Base-by-base conservation (phyloP, 2,888 invertebrate species). In the Octonoba sinensis region DNA sequence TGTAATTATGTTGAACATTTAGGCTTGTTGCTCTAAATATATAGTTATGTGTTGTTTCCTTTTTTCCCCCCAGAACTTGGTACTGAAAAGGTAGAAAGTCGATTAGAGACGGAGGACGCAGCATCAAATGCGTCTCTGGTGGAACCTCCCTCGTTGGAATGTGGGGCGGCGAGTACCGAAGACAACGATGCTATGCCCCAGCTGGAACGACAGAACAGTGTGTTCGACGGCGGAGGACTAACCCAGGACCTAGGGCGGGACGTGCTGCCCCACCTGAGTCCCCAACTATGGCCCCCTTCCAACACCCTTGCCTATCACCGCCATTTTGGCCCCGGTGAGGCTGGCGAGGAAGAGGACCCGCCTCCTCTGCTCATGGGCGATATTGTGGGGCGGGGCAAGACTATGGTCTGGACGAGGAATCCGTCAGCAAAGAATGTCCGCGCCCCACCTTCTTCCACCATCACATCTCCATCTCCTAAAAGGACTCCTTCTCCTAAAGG, bases 211-310 rank as follows among this genome's bases (percentile, higher is more conserved):
- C 74, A 78, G 47, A 84, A 84, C 64, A 83, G 82, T 36, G 83
- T 84, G 18, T 84, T 84, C 62, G 84, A 84, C 27, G 84, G 84
- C n/a, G 82, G 84, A 46, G 71, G 78, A 3, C 22, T 57, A 44
- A n/a, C 44, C 36, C 62, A 71, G 24, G 60, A 57, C 22, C 67
- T 59, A 24, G 75, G 75, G 3, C 44, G 57, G 8, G 82, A 82
- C 22, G 69, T 71, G 12, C 51, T 84, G 22, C 84, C 84, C 24
- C 75, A 83, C 71, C 78, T 84, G 22, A 79, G 66, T 47, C 84
- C 84, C 51, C 83, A 84, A 47, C 65, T 84, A 4, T 84, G 84
- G 84, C 72, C 82, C 20, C 84, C 74, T n/a, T 78, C 84, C 47
- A 83, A 71, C 66, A 82, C 78, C 8, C 49, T 75, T 1, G 62